Conservation (phyloP, 1,140 invertebrate genomes). For the Wiebesia pumilae region DNA sequence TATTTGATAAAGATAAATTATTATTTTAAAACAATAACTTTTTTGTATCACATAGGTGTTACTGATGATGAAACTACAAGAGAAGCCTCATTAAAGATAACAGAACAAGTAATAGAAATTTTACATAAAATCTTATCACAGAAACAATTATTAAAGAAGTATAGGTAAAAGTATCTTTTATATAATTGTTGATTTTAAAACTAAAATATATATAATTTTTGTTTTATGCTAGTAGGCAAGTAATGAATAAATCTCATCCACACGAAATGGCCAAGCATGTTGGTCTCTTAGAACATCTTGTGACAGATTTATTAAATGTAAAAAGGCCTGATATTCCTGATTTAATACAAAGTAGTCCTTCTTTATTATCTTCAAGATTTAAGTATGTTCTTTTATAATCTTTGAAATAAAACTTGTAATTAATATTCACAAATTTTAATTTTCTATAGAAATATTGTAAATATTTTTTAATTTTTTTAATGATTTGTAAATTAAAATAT, state of each 20-base stretch:
- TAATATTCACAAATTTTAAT: not conserved
- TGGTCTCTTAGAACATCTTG: constrained; percentile 75
- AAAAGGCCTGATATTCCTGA: constrained; percentile 74
- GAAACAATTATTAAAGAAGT: constrained; percentile 64
- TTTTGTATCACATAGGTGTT: constrained; percentile 55
- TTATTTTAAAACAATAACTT: not conserved
- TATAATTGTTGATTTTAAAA: not conserved
- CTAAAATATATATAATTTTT: not conserved
- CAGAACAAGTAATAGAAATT: constrained; percentile 62
- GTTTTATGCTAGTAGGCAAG: constrained; percentile 53
- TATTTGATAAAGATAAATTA: constrained; percentile 13
- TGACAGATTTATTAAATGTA: constrained; percentile 74
- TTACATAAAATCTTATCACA: constrained; percentile 64
- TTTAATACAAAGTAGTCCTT: constrained; percentile 74
- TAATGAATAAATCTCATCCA: constrained; percentile 64
- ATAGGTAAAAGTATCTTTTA: constrained; percentile 61
- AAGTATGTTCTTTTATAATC: constrained; percentile 62
- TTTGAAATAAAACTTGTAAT: not conserved
- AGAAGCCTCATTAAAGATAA: constrained; percentile 61
- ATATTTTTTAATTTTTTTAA: not conserved
- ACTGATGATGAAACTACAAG: constrained; percentile 58
- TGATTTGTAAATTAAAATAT: no score
- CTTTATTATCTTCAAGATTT: constrained; percentile 71
- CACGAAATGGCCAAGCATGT: constrained; percentile 69
- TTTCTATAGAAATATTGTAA: not conserved